These are phyloP conservation scores for Novumbra hubbsi DNA, from an alignment of 2,797 vertebrate species.

Conservation along the genomic window DNA sequence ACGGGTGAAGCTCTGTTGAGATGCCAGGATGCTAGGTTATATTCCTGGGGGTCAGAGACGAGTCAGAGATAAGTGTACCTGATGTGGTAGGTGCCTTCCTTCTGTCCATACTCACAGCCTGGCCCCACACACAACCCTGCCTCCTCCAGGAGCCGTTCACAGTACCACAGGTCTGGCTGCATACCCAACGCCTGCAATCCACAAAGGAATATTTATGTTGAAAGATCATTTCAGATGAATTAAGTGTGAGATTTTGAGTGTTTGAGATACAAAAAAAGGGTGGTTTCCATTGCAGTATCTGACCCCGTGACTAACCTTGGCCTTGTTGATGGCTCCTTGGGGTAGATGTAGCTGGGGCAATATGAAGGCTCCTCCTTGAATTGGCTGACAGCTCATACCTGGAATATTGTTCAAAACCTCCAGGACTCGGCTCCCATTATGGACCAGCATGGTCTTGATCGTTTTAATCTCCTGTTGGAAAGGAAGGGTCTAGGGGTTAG, in stretches of 20 bases:
- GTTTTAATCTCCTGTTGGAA: constrained; percentile 61
- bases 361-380: constrained; percentile 61
- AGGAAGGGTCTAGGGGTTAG: background rate
- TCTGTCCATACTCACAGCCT: constrained; percentile 63
- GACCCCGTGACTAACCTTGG: constrained; percentile 58
- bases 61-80: constrained; percentile 57
- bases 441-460: constrained; percentile 36
- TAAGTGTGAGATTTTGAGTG: background rate
- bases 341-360: constrained; percentile 69
- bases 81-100: constrained; percentile 69
- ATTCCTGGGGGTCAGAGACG: background rate
- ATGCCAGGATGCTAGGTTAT: too few species aligned
- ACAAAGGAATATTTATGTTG: background rate
- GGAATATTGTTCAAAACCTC: constrained; percentile 60
- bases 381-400: constrained; percentile 62
- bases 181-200: constrained; percentile 60
- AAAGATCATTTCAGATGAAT: background rate
- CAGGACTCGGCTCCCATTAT: constrained; percentile 46
- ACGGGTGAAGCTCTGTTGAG: too few species aligned
- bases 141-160: constrained; percentile 69
- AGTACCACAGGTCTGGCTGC: constrained; percentile 73
- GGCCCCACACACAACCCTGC: constrained; percentile 57
- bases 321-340: constrained; percentile 56
- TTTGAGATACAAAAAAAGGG: too few species aligned
- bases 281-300: background rate